phyloP scores from a whole-genome alignment of 35 echinoderm and acorn worm species.

The Amphiura filiformis region DNA sequence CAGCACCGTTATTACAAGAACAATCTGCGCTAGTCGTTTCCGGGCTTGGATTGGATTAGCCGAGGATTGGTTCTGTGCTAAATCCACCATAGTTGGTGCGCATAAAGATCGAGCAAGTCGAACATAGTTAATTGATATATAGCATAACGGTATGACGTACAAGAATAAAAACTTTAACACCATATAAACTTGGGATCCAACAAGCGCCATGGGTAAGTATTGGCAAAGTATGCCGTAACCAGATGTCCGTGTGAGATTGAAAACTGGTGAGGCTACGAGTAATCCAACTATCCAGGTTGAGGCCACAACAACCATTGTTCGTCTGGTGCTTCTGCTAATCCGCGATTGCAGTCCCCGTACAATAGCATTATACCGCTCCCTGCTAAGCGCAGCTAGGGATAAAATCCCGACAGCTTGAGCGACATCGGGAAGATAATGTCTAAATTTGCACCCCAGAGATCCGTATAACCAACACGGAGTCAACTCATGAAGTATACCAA shows the following conservation, averaged over 20 bases:
- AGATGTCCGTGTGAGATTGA: not conserved
- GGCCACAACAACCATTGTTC: not conserved
- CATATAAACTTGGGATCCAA: not conserved
- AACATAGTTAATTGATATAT: not conserved
- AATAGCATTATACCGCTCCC: not conserved
- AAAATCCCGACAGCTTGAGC: not conserved
- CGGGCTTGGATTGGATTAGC: slow-evolving; percentile 53
- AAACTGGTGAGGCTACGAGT: not conserved
- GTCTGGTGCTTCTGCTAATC: not conserved
- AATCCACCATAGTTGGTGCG: not conserved
- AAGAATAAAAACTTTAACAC: not conserved
- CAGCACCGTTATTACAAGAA: slow-evolving; percentile 74
- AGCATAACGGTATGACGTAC: not conserved
- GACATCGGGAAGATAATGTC: not conserved
- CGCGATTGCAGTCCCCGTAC: not conserved
- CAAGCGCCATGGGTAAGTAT: not conserved
- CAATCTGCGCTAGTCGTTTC: slow-evolving; percentile 57
- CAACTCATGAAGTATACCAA: not conserved
- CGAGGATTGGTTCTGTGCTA: not conserved
- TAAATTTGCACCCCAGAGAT: not conserved
- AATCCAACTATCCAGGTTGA: not conserved
- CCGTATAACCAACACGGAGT: not conserved
- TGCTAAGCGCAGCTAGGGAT: not conserved
- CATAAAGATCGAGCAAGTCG: not conserved
- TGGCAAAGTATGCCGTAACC: not conserved